Percentiles rank a stretch among this genome's conserved stretches.
Conservation (phyloP, 2,888 invertebrate genomes). For the Yponomeuta cagnagella region DNA sequence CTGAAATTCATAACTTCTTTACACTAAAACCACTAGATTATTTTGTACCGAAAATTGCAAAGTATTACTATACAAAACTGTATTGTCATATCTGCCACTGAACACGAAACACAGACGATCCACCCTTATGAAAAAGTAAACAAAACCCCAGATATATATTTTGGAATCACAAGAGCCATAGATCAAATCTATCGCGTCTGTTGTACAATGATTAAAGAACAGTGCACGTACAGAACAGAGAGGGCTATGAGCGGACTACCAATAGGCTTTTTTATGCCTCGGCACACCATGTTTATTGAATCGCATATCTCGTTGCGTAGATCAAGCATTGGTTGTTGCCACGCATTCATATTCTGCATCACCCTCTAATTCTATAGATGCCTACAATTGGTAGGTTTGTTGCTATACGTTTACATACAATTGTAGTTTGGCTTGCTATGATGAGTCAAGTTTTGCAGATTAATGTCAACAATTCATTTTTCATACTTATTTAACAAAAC, state of each 20-base stretch:
- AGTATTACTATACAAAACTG: too few relatives aligned
- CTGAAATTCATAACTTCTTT: too few relatives aligned
- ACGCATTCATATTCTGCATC: slow-evolving; percentile 14
- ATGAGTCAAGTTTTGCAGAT: not conserved
- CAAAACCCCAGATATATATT: not conserved
- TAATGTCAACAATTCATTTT: not conserved
- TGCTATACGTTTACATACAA: slow-evolving; percentile 12
- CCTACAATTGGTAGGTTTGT: not conserved
- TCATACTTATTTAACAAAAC: not conserved
- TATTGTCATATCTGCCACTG: too few relatives aligned
- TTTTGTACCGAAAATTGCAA: too few relatives aligned
- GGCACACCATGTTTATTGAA: slow-evolving; percentile 66
- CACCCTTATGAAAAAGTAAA: not conserved
- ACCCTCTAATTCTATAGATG: not conserved
- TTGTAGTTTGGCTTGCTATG: not conserved
- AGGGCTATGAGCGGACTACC: slow-evolving; percentile 48
- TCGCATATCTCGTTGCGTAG: slow-evolving; percentile 54
- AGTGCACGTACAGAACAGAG: slow-evolving; percentile 47
- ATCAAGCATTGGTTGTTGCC: slow-evolving; percentile 42
- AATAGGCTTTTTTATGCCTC: slow-evolving; percentile 58
- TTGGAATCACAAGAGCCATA: not conserved
- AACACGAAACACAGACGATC: too few relatives aligned
- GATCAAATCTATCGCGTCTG: slow-evolving; percentile 38
- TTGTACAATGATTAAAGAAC: slow-evolving; percentile 42
- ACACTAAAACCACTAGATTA: too few relatives aligned